A percentile compares a stretch with the other conserved stretches of the same genome.
Evolutionary conservation across 2,888 invertebrate species (phyloP).

Genomic region (Philhelius pedissequus): DNA sequence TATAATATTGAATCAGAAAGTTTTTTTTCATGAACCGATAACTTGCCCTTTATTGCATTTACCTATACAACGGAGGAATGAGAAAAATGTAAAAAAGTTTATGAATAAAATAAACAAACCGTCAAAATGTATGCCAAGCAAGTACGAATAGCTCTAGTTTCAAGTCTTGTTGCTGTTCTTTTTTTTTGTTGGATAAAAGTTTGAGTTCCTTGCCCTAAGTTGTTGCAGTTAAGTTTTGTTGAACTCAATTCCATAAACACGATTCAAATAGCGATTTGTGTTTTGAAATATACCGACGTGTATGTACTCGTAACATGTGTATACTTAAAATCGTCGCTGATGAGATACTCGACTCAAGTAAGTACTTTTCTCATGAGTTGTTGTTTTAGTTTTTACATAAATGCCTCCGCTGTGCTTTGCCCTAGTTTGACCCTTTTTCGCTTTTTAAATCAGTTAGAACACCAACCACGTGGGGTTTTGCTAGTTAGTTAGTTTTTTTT

Average conservation of each 20-base stretch:
- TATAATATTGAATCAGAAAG: no score
- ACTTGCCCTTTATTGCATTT: background rate
- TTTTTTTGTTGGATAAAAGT: background rate
- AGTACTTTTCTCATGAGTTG: constrained; percentile 23
- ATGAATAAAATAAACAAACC: background rate
- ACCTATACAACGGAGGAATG: no score
- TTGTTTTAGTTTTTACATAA: constrained; percentile 20
- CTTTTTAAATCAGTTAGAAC: background rate
- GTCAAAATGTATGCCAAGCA: constrained; percentile 48
- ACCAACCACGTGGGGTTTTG: background rate
- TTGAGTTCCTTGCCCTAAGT: constrained; percentile 3
- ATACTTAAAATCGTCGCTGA: background rate
- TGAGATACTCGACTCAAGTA: constrained; percentile 28
- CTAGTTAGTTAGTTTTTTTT: background rate
- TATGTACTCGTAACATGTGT: constrained; percentile 33
- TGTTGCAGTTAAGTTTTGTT: background rate
- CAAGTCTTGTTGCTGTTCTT: background rate
- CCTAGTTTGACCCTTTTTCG: constrained; percentile 41
- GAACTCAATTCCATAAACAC: constrained; percentile 1
- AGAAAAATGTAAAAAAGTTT: background rate
- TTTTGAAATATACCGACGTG: background rate
- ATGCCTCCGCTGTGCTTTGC: background rate
- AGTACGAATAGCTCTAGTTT: constrained; percentile 4
- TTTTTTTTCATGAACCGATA: background rate
- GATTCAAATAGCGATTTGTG: constrained; percentile 42